Conservation (phyloP, 1,140 invertebrate species). For the Drosophila takahashii region DNA sequence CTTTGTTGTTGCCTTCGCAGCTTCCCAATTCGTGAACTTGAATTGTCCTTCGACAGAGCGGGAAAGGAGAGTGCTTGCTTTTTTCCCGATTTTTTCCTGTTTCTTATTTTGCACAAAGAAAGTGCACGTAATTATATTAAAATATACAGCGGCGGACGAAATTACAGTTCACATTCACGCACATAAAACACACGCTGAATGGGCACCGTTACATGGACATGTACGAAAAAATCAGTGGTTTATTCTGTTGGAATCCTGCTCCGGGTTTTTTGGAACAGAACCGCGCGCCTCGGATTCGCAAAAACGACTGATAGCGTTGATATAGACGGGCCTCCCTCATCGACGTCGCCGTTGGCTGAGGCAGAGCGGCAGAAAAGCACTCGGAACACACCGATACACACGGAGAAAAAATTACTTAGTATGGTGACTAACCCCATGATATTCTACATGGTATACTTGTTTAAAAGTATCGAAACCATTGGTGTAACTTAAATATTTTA, state of each 20-base stretch:
- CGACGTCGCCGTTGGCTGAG: slow-evolving; percentile 49
- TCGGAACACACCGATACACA: slow-evolving; percentile 10
- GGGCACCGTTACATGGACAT: slow-evolving; percentile 54
- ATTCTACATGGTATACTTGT: not conserved
- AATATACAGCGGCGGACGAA: slow-evolving; percentile 67
- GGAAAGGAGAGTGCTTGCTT: slow-evolving; percentile 13
- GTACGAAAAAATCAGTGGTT: slow-evolving; percentile 37
- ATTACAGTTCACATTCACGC: slow-evolving; percentile 59
- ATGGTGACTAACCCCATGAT: not conserved
- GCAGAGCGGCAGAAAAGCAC: slow-evolving; percentile 14
- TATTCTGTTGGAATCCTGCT: slow-evolving; percentile 26
- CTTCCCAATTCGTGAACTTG: slow-evolving; percentile 73
- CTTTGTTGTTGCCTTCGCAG: slow-evolving; percentile 32
- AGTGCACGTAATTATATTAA: slow-evolving; percentile 69
- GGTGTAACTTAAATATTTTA: too few species aligned
- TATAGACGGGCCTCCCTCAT: slow-evolving; percentile 73
- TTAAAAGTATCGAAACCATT: not conserved
- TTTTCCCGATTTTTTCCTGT: not conserved
- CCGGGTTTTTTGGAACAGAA: slow-evolving; percentile 32
- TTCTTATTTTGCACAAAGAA: slow-evolving; percentile 42
- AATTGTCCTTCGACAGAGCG: slow-evolving; percentile 58
- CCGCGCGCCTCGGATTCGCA: slow-evolving; percentile 74
- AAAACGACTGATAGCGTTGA: slow-evolving; percentile 81
- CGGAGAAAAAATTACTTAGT: not conserved
- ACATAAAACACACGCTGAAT: slow-evolving; percentile 14